Evolutionary conservation across 2,797 vertebrate species (phyloP), one percentile per base, ranked within the genome.

Genomic region (Myotis vivesi): DNA sequence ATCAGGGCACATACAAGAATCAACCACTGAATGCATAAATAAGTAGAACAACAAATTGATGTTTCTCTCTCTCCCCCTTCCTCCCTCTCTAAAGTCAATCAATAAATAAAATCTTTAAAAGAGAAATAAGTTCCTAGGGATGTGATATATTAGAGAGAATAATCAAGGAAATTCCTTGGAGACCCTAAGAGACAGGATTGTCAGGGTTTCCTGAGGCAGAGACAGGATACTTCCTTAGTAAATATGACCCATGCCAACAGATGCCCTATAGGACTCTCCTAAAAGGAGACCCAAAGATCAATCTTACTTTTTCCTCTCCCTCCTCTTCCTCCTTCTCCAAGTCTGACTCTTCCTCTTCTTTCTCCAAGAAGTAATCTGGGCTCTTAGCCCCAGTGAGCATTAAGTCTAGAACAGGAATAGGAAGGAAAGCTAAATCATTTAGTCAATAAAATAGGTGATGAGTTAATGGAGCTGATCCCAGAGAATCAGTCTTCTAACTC

Each of bases 291-390:
- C 59, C 38, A 38, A 76, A 92, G 23, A 87, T 81, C 41, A 85
- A 28, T 92, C 94, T 95, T 97, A 97, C 97, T 73, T 91, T 92
- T 83, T 93, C 82, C 57, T 92, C 41, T 93, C 82, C 64, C 41
- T 93, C 22, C 64, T 92, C 41, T 93, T 85, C 64, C 41, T 92
- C 38, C 4, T 81, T 68, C 28, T 96, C 81, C 19, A 85, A 17
- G 19, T 87, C 85, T 4, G 49, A 64, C 49, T 93, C 64, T 77
- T 95, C 84, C 30, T 94, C 86, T 73, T 93, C 94, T 69, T 95
- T 86, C 64, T 95, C 94, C 62, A 83, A 44, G 64, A 9, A 85
- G 77, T 83, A 91, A 81, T 93, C 49, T 85, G 80, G 73, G 59
- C 69, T 91, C 17, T 79, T 59, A 83, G 71, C 30, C 38, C 38